phyloP scores from a whole-genome alignment of 2,888 invertebrate species.

The Stenodema calcarata region DNA sequence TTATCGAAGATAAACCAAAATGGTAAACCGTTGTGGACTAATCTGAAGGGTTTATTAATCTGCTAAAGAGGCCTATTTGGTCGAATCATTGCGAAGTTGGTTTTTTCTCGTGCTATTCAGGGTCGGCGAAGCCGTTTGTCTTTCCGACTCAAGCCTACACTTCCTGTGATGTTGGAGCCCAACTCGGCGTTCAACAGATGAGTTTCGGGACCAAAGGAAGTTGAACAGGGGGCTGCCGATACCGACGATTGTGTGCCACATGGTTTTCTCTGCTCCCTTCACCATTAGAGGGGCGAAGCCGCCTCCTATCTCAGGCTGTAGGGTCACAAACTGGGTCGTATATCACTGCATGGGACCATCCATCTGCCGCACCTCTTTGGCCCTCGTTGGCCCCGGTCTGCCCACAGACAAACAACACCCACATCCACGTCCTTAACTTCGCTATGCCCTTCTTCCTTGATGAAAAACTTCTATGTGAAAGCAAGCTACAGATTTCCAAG shows the following conservation, averaged over 20 bases:
- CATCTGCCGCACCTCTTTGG: not conserved
- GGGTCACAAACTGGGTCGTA: conserved; percentile 29
- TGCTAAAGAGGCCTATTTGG: too few relatives aligned
- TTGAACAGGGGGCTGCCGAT: not conserved
- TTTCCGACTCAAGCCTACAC: too few relatives aligned
- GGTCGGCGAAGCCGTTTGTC: too few relatives aligned
- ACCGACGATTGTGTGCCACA: conserved; percentile 16
- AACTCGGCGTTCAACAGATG: not conserved
- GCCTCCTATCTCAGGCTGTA: not conserved
- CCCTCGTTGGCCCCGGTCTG: not conserved
- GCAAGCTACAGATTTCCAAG: not conserved
- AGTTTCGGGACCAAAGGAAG: not conserved
- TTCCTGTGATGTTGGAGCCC: not conserved
- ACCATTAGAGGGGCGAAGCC: not conserved
- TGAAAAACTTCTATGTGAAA: not conserved
- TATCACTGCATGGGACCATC: conserved; percentile 18
- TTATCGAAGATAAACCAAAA: too few relatives aligned
- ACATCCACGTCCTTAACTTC: not conserved
- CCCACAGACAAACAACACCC: conserved; percentile 29
- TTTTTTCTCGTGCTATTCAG: too few relatives aligned
- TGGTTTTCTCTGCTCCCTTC: not conserved
- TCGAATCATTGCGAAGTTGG: too few relatives aligned
- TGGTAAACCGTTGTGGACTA: too few relatives aligned
- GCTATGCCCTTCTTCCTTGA: not conserved
- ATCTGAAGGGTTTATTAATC: too few relatives aligned